Evolutionary conservation across 1,140 invertebrate genomes (phyloP).

Genomic region (Drosophila azteca): DNA sequence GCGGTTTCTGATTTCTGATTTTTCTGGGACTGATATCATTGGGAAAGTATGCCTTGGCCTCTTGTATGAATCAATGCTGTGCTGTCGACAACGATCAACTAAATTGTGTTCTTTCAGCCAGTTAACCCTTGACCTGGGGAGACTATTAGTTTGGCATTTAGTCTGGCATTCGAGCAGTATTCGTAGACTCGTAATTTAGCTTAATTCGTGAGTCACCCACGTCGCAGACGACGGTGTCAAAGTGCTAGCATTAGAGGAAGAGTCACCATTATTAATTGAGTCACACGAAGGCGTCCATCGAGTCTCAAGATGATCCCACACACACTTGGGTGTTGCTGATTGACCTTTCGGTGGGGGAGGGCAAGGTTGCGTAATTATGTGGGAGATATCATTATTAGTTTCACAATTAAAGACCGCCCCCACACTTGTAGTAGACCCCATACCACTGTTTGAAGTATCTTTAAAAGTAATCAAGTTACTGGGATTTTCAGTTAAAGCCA

Average conservation of each 20-base stretch:
- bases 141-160: constrained; percentile 51
- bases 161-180: constrained; percentile 21
- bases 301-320: constrained; percentile 37
- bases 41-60: constrained; percentile 34
- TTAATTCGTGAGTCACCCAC: constrained; percentile 71
- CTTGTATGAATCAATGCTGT: constrained; percentile 67
- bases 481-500: constrained; percentile 14
- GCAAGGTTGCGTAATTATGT: constrained; percentile 42
- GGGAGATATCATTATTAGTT: constrained; percentile 5
- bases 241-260: constrained; percentile 31
- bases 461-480: constrained; percentile 36
- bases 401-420: neutral
- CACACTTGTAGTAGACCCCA: neutral
- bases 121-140: constrained; percentile 48
- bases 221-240: constrained; percentile 40
- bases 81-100: constrained; percentile 49
- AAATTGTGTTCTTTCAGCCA: constrained; percentile 59
- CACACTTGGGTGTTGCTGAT: constrained; percentile 24
- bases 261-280: constrained; percentile 64
- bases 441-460: neutral
- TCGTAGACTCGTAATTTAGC: constrained; percentile 65
- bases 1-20: constrained; percentile 31
- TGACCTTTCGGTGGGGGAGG: constrained; percentile 44
- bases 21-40: constrained; percentile 60
- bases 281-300: neutral